A percentile compares a stretch with the other conserved stretches of the same genome.
phyloP scores from a whole-genome alignment of 2,888 invertebrate species.

The Gisinianus flammeolus region DNA sequence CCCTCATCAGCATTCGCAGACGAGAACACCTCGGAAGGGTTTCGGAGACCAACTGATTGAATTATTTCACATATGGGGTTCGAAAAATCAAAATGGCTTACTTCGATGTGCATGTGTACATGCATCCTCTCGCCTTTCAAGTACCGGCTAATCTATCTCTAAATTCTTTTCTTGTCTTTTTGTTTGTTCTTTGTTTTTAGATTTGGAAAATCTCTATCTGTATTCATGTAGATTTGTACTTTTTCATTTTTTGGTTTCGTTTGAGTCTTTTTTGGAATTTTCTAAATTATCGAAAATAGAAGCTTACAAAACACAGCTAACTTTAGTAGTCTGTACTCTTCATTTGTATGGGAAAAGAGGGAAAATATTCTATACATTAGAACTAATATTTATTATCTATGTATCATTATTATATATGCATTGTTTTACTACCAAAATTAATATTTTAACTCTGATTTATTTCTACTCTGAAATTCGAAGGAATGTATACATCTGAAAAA shows the following conservation, averaged over 20 bases:
- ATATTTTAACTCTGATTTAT: no score
- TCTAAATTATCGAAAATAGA: no score
- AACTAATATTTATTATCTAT: no score
- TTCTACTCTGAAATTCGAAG: no score
- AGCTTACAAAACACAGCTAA: no score
- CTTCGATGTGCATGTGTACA: slow-evolving; percentile 47
- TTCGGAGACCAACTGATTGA: slow-evolving; percentile 58
- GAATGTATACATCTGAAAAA: no score
- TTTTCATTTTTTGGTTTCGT: neutral
- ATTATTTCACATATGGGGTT: slow-evolving; percentile 57
- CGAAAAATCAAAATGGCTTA: slow-evolving; percentile 54
- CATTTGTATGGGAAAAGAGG: no score
- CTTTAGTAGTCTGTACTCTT: no score
- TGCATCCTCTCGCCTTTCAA: slow-evolving; percentile 46
- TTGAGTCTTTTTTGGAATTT: neutral
- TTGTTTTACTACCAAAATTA: no score
- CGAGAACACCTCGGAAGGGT: slow-evolving; percentile 35
- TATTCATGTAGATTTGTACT: slow-evolving; percentile 4
- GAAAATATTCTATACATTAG: no score
- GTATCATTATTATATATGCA: no score
- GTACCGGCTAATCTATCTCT: slow-evolving; percentile 36
- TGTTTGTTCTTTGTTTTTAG: neutral
- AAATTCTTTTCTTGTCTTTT: slow-evolving; percentile 15
- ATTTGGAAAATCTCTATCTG: neutral
- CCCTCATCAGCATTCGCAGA: neutral